These are phyloP conservation scores for Sterrhoptilus dennistouni DNA, from an alignment of 2,113 vertebrate species.

Conservation along the genomic window DNA sequence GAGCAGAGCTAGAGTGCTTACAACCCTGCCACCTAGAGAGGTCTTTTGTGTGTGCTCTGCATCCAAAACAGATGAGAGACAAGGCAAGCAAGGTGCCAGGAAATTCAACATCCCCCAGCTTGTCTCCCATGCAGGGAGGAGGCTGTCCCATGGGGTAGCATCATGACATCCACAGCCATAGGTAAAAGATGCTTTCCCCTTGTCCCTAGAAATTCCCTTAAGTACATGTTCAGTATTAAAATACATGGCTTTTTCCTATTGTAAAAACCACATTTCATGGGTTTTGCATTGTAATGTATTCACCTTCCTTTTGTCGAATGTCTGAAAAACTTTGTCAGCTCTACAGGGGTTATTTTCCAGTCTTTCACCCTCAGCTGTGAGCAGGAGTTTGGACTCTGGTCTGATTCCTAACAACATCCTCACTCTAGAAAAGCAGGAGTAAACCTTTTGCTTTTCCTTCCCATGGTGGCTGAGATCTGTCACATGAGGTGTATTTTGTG, in stretches of 20 bases:
- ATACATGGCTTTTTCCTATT: not conserved
- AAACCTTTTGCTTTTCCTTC: not conserved
- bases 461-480: not conserved
- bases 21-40: not conserved
- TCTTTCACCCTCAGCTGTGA: not conserved
- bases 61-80: not conserved
- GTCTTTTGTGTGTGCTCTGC: not conserved
- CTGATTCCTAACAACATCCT: not conserved
- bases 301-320: not conserved
- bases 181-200: not conserved
- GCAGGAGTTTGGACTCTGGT: not conserved
- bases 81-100: not conserved
- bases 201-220: not conserved
- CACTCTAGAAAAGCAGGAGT: not conserved
- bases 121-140: not conserved
- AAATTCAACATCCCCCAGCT: not conserved
- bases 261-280: not conserved
- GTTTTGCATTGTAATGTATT: rapidly evolving
- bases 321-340: not conserved
- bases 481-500: not conserved
- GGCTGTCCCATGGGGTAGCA: not conserved
- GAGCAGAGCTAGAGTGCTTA: not conserved
- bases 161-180: not conserved
- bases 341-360: not conserved
- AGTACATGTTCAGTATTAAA: not conserved